Percentiles rank a stretch among this genome's conserved stretches.
These are phyloP conservation scores for Lasiurus cinereus DNA, from an alignment of 2,113 vertebrate species.

Conservation along the genomic window DNA sequence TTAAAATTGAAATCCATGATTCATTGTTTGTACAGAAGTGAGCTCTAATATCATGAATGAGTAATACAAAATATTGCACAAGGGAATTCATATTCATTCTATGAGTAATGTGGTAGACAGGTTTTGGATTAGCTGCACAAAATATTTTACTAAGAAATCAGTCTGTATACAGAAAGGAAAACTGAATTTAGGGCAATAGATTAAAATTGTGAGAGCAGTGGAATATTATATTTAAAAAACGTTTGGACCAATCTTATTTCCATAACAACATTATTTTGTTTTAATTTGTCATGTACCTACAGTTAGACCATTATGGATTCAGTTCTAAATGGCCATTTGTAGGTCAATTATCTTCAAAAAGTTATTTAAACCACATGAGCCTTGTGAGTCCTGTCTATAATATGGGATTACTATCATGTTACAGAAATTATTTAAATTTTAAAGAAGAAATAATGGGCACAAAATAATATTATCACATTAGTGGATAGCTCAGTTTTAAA, in stretches of 20 bases:
- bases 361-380: background rate
- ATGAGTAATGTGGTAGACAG: slow-evolving; percentile 33
- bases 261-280: background rate
- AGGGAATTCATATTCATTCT: slow-evolving; percentile 35
- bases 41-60: slow-evolving; percentile 70
- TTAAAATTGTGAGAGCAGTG: background rate
- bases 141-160: slow-evolving; percentile 13
- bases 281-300: background rate
- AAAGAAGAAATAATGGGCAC: background rate
- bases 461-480: background rate
- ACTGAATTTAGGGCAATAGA: background rate
- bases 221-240: slow-evolving; percentile 3
- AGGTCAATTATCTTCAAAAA: background rate
- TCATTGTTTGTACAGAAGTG: slow-evolving; percentile 65
- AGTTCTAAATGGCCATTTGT: background rate
- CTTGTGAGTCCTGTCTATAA: background rate
- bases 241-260: background rate
- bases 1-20: slow-evolving; percentile 38
- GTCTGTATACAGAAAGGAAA: background rate
- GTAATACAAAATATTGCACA: slow-evolving; percentile 66
- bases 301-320: background rate
- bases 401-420: background rate
- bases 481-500: background rate
- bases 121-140: slow-evolving; percentile 19
- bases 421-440: background rate